A percentile compares a stretch with the other conserved stretches of the same genome.
Evolutionary conservation across 2,113 vertebrate genomes (phyloP).

Genomic region (Eurypyga helias): DNA sequence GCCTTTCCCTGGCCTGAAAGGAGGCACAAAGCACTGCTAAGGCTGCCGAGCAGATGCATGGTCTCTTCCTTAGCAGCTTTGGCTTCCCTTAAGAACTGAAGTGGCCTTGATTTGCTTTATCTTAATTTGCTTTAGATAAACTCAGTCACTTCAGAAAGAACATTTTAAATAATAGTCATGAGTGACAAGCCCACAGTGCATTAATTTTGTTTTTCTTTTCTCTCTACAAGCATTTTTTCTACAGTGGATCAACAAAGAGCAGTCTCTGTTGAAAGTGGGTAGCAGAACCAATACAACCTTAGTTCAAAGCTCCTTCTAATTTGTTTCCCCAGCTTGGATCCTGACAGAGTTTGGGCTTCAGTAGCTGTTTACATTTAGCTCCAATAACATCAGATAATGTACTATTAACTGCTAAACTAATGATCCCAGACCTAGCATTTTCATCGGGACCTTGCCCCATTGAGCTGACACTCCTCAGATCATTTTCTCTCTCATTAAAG

Average conservation of each 20-base stretch:
- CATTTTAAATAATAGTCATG: background rate
- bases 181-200: background rate
- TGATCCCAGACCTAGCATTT: background rate
- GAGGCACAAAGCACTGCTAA: background rate
- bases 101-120: background rate
- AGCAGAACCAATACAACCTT: background rate
- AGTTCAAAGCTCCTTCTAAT: background rate
- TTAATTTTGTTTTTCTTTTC: background rate
- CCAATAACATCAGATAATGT: constrained; percentile 12
- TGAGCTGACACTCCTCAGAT: constrained; percentile 31
- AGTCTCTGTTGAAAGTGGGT: background rate
- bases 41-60: background rate
- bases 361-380: constrained; percentile 44
- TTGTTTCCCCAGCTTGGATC: background rate
- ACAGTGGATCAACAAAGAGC: background rate
- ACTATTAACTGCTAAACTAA: constrained; percentile 39
- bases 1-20: background rate
- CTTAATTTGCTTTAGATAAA: constrained; percentile 26
- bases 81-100: background rate
- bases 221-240: background rate
- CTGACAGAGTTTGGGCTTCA: background rate
- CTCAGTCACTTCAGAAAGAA: background rate
- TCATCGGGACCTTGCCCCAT: background rate
- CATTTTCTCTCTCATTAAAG: constrained; percentile 53
- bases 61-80: background rate